Percentiles rank a stretch among this genome's conserved stretches.
Conservation (phyloP, 2,113 vertebrate species). For the Limnothrissa miodon region DNA sequence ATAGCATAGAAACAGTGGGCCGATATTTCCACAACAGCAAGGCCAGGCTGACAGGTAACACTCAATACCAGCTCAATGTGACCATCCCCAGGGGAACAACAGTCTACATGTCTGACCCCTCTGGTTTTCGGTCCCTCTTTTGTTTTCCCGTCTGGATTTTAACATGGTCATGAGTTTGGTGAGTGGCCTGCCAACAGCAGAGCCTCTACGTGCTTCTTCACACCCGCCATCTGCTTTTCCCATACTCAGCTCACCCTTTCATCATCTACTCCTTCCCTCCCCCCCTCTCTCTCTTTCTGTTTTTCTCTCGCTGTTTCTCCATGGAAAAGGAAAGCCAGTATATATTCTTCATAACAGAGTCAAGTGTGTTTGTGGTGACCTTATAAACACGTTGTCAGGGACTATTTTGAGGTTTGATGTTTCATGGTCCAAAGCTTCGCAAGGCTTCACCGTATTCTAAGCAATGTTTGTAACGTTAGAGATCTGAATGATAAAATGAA, state of each 20-base stretch:
- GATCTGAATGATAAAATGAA: neutral
- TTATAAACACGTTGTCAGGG: neutral
- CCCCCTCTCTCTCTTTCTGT: neutral
- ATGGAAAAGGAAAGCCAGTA: neutral
- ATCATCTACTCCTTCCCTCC: neutral
- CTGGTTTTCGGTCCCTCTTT: neutral
- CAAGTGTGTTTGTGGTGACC: neutral
- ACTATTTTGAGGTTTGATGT: neutral
- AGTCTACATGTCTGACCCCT: neutral
- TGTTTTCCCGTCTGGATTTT: neutral
- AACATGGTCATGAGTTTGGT: slow-evolving; percentile 1
- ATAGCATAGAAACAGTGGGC: neutral
- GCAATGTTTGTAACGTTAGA: neutral
- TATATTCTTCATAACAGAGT: neutral
- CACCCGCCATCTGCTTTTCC: neutral
- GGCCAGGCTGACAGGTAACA: neutral
- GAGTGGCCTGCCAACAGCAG: neutral
- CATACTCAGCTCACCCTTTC: neutral
- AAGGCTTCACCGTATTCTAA: neutral
- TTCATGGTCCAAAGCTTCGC: neutral
- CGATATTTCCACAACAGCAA: neutral
- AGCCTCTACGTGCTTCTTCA: neutral
- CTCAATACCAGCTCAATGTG: neutral
- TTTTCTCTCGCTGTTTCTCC: neutral
- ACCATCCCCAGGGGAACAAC: neutral